These are phyloP conservation scores for Dusona sp. DNA, from an alignment of 2,888 invertebrate species.

Conservation along the genomic window DNA sequence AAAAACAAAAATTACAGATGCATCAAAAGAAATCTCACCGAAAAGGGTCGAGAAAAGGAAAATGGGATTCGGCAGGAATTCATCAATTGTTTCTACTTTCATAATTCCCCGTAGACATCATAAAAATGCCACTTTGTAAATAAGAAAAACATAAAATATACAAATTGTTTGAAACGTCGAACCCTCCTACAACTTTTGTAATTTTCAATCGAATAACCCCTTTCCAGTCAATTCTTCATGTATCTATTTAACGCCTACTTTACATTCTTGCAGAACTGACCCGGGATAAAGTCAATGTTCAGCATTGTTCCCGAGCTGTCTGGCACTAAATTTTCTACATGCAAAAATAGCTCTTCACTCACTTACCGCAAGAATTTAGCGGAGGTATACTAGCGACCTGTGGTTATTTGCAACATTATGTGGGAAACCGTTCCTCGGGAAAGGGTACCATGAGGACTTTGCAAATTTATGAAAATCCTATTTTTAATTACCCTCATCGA, in stretches of 20 bases:
- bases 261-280: background rate
- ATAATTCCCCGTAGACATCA: background rate
- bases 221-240: background rate
- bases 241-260: background rate
- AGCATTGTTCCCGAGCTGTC: background rate
- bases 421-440: background rate
- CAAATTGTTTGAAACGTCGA: background rate
- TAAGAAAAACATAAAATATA: background rate
- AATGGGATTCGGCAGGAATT: background rate
- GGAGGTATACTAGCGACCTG: background rate
- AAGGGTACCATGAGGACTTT: background rate
- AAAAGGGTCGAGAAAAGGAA: background rate
- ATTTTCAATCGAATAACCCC: background rate
- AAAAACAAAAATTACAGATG: background rate
- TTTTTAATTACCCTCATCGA: background rate
- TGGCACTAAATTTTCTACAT: conserved; percentile 1
- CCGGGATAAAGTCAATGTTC: background rate
- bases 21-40: background rate
- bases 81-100: background rate
- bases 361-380: background rate
- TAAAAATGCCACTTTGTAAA: background rate
- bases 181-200: background rate
- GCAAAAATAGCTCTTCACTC: background rate
- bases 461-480: background rate
- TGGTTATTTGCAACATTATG: conserved; percentile 3